Evolutionary conservation across 2,113 vertebrate genomes (phyloP).

Genomic region (Ophiodon elongatus): DNA sequence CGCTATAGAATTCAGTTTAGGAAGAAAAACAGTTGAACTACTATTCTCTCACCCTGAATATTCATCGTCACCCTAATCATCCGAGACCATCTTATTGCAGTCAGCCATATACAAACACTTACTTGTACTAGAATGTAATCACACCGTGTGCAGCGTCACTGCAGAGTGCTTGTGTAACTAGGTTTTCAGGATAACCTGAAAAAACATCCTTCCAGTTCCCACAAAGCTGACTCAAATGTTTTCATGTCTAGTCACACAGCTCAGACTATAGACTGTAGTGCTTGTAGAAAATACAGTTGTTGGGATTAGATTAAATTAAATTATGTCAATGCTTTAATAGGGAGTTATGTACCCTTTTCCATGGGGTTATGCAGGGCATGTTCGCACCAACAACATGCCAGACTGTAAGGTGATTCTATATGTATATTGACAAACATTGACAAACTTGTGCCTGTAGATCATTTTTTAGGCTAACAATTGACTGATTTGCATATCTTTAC

Average conservation of each 20-base stretch:
- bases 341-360: not conserved
- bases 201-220: slow-evolving; percentile 21
- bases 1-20: not conserved
- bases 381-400: not conserved
- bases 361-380: not conserved
- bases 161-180: slow-evolving; percentile 12
- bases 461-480: slow-evolving; percentile 12
- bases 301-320: slow-evolving; percentile 4
- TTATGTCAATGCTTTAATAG: not conserved
- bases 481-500: slow-evolving; percentile 48
- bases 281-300: not conserved
- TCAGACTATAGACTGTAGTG: not conserved
- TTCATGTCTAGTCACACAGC: not conserved
- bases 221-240: slow-evolving; percentile 16
- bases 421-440: slow-evolving; percentile 16
- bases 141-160: not conserved
- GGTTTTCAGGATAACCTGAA: slow-evolving; percentile 24
- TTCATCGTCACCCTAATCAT: not conserved
- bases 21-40: not conserved
- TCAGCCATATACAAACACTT: slow-evolving; percentile 13
- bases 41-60: not conserved
- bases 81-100: not conserved
- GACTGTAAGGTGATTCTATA: not conserved
- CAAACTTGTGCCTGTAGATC: slow-evolving; percentile 17
- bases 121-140: not conserved